Percentiles rank a stretch among this genome's conserved stretches.
These are phyloP conservation scores for Copidosoma floridanum DNA, from an alignment of 1,140 invertebrate species.

Conservation along the genomic window DNA sequence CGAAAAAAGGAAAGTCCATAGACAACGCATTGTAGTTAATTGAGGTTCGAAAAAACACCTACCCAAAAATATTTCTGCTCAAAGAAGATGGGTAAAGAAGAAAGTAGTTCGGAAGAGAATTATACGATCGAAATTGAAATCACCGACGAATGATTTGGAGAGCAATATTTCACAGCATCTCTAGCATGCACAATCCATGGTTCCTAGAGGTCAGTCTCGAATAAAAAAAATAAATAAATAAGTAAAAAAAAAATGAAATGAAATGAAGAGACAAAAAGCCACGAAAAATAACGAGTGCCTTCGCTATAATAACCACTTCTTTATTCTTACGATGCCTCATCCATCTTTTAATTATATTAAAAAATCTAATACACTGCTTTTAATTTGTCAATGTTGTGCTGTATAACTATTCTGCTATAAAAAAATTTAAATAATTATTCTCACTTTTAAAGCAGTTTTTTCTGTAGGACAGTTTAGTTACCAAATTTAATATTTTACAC, in stretches of 20 bases:
- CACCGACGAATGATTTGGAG: not conserved
- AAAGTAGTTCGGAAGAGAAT: slow-evolving; percentile 19
- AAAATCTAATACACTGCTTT: slow-evolving; percentile 27
- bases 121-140: not conserved
- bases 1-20: slow-evolving; percentile 4
- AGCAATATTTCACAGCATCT: too few relatives aligned
- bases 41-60: slow-evolving; percentile 3
- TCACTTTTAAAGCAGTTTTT: not conserved
- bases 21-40: slow-evolving; percentile 13
- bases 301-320: slow-evolving; percentile 23
- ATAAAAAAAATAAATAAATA: too few relatives aligned
- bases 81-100: slow-evolving; percentile 21
- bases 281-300: slow-evolving; percentile 19
- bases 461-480: slow-evolving; percentile 2
- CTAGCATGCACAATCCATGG: too few relatives aligned
- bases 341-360: slow-evolving; percentile 19
- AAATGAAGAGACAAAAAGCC: slow-evolving; percentile 4
- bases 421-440: not conserved
- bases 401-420: slow-evolving; percentile 10
- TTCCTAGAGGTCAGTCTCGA: slow-evolving; percentile 24
- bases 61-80: slow-evolving; percentile 1
- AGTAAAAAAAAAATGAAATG: not conserved
- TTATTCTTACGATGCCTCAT: slow-evolving; percentile 8
- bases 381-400: slow-evolving; percentile 7
- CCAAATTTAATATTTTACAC: not conserved